Percentiles rank a stretch among this genome's conserved stretches.
These are phyloP conservation scores for Cerceris ruficornis DNA, from an alignment of 2,888 invertebrate species.

Conservation along the genomic window DNA sequence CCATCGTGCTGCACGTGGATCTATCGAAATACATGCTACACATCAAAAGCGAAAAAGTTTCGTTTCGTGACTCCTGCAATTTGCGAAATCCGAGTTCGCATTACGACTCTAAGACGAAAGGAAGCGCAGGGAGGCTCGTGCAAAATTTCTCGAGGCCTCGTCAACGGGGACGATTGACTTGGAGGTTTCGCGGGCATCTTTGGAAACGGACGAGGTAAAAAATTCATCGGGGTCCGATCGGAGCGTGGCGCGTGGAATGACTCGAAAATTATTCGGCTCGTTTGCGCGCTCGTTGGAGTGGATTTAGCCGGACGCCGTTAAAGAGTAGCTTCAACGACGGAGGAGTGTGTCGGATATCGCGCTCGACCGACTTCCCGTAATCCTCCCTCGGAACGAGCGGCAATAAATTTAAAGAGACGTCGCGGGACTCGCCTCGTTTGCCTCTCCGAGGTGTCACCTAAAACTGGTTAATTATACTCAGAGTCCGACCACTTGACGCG, in stretches of 20 bases:
- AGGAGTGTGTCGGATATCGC: slow-evolving; percentile 64
- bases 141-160: too few relatives aligned
- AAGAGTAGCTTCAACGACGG: slow-evolving; percentile 29
- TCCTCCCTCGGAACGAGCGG: slow-evolving; percentile 49
- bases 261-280: slow-evolving; percentile 49
- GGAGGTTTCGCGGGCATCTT: too few relatives aligned
- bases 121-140: too few relatives aligned
- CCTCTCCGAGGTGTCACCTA: slow-evolving; percentile 56
- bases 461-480: slow-evolving; percentile 66
- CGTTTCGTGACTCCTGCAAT: too few relatives aligned
- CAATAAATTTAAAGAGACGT: slow-evolving; percentile 60
- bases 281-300: slow-evolving; percentile 57
- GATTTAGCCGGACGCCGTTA: slow-evolving; percentile 55
- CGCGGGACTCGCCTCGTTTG: slow-evolving; percentile 46
- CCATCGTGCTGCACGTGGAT: too few relatives aligned
- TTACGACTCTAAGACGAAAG: too few relatives aligned
- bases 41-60: too few relatives aligned
- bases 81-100: too few relatives aligned
- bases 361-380: slow-evolving; percentile 61
- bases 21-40: too few relatives aligned
- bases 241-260: not conserved
- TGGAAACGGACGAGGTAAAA: too few relatives aligned
- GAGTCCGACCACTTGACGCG: slow-evolving; percentile 8
- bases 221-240: not conserved
- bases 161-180: too few relatives aligned